Percentiles rank a stretch among this genome's conserved stretches.
phyloP scores from a whole-genome alignment of 2,113 vertebrate genomes.

The Pandion haliaetus region DNA sequence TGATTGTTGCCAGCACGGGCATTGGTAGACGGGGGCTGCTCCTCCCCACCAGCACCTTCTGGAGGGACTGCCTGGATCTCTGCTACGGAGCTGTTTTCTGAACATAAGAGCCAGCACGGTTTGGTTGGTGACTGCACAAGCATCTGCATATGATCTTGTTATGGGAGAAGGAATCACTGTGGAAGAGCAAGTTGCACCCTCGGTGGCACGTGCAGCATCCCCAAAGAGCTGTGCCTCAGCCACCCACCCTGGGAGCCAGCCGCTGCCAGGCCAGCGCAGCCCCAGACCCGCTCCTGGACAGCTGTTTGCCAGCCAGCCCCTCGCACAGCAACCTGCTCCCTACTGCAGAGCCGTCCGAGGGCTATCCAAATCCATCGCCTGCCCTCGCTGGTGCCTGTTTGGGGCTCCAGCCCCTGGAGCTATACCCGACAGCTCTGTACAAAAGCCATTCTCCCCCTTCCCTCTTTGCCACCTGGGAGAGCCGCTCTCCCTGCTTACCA shows the following conservation, averaged over 20 bases:
- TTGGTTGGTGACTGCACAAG: not conserved
- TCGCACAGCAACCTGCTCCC: accelerated
- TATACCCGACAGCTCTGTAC: accelerated
- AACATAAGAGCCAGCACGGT: not conserved
- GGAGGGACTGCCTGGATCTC: not conserved
- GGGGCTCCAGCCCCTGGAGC: not conserved
- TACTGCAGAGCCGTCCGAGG: accelerated
- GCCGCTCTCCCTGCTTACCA: not conserved
- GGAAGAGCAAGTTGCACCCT: accelerated
- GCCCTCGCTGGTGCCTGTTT: not conserved
- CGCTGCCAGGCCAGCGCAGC: accelerated
- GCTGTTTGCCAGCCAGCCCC: not conserved
- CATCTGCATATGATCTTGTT: not conserved
- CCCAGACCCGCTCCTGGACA: accelerated
- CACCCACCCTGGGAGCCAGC: not conserved
- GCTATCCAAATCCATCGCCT: not conserved
- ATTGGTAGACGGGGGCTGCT: accelerated
- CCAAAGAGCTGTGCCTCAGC: not conserved
- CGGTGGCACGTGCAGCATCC: accelerated
- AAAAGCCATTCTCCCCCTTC: not conserved
- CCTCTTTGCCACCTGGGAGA: not conserved
- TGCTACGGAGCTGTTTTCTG: not conserved
- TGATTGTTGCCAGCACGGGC: not conserved
- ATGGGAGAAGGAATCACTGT: not conserved
- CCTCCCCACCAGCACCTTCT: not conserved